Evolutionary conservation across 1,140 invertebrate genomes (phyloP).

Genomic region (Phthorimaea operculella): DNA sequence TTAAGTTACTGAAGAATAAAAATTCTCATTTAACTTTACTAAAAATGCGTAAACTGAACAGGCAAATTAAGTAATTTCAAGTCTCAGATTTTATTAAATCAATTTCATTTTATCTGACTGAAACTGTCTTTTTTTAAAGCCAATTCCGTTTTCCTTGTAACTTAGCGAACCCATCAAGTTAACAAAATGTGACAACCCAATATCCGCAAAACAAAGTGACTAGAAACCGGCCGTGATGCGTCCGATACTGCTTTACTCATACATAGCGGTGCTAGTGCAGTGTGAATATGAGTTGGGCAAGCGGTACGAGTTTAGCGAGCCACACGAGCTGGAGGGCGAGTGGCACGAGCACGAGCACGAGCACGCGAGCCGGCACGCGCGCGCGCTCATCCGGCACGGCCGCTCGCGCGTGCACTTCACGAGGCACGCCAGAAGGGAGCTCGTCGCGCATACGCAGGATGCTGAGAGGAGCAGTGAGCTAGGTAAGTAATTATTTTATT

Average conservation of each 20-base stretch:
- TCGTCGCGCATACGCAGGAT: constrained; percentile 41
- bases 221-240: constrained; percentile 22
- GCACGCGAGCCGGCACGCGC: constrained; percentile 25
- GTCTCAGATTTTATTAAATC: no score
- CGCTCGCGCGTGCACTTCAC: constrained; percentile 44
- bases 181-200: no score
- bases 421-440: constrained; percentile 37
- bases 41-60: no score
- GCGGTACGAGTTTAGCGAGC: constrained; percentile 30
- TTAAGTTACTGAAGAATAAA: no score
- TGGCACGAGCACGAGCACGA: constrained; percentile 47
- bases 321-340: constrained; percentile 29
- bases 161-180: no score
- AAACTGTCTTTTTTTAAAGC: no score
- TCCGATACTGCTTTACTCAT: constrained; percentile 38
- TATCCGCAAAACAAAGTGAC: no score
- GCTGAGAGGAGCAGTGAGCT: constrained; percentile 48
- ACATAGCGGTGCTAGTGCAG: constrained; percentile 50
- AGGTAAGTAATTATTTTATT: constrained; percentile 22
- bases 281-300: constrained; percentile 46
- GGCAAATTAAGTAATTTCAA: no score
- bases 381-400: constrained; percentile 48
- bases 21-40: no score
- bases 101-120: no score
- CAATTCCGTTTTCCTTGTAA: no score